Base-by-base conservation (phyloP, 2,113 vertebrate genomes). In the Embiotoca jacksoni region DNA sequence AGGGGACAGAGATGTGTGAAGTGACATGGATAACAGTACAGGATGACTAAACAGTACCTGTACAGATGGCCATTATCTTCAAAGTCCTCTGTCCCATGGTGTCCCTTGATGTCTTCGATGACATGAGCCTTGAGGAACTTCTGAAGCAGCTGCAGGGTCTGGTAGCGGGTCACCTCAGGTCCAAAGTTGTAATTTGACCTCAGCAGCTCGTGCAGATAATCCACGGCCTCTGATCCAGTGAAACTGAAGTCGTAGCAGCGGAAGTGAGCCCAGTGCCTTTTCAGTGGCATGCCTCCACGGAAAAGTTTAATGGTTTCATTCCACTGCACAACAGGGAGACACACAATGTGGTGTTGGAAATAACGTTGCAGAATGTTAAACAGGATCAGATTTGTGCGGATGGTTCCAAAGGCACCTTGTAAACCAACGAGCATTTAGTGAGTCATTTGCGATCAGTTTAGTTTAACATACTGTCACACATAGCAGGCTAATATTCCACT, bases 291-390 rank as follows among this genome's bases (percentile, higher is more conserved):
- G 16, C 89, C 85, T 55, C 83, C 72, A 1, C 89, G 85, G 60
- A 93, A 93, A 15, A 92, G 90, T 63, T 90, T 85, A 37, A 93
- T 91, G 39, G 92, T 93, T 84, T 93, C 92, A 83, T 93, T 93
- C 92, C 92, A 93, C 92, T 93, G 78, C 13, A 16, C 2, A 11
- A 73, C 1, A 41, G 13, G 35, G 33, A 83, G 52, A 75, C 13
- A 80, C 0, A 52, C 35, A 62, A 62, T 37, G 4, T 44, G 3
- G 11, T 16, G 15, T 37, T 16, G 49, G 4, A 56, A 33, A 2
- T 23, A 23, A 23, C 8, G 10, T 10, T 41, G 39, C 6, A 4
- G 1, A 54, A 52, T 33, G 50, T 47, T 7, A 31, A 30, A 44
- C 35, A 32, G 31, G 7, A 49, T 33, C 16, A 30, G 16, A 49